These are phyloP conservation scores for Anniella stebbinsi DNA, from an alignment of 2,797 vertebrate genomes.

Conservation along the genomic window DNA sequence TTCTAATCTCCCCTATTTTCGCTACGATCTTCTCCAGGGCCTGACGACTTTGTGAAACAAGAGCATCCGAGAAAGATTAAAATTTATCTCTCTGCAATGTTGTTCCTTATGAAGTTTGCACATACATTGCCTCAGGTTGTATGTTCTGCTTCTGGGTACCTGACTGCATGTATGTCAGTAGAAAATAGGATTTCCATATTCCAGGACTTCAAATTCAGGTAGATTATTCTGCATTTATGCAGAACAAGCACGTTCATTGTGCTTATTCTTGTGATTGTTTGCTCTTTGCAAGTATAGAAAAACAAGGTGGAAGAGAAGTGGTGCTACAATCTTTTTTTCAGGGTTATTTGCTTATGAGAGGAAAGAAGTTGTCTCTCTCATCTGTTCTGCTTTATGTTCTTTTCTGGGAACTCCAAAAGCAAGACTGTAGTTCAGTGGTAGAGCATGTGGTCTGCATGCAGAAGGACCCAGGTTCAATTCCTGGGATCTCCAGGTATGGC, in stretches of 20 bases:
- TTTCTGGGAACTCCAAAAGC: not conserved
- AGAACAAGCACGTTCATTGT: not conserved
- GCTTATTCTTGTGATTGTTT: not conserved
- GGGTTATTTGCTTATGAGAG: not conserved
- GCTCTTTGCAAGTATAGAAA: not conserved
- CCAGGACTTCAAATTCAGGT: not conserved
- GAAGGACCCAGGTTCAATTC: not conserved
- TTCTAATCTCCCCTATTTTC: constrained; percentile 5
- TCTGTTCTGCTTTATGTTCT: not conserved
- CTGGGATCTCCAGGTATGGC: not conserved
- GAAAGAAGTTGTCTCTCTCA: not conserved
- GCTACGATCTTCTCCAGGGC: not conserved
- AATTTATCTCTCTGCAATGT: not conserved
- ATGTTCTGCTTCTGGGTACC: not conserved
- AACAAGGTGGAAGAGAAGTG: not conserved
- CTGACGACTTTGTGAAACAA: constrained; percentile 12
- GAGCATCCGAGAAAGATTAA: constrained; percentile 18
- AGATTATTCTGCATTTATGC: constrained; percentile 9
- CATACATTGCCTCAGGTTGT: not conserved
- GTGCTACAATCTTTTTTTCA: not conserved
- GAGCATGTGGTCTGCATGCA: not conserved
- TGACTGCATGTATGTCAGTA: not conserved
- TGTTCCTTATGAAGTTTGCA: not conserved
- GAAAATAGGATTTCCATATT: not conserved
- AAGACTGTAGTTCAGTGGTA: not conserved